Percentiles rank a stretch among this genome's conserved stretches.
phyloP scores from a whole-genome alignment of 1,140 invertebrate species.

The Aphelinus certus region DNA sequence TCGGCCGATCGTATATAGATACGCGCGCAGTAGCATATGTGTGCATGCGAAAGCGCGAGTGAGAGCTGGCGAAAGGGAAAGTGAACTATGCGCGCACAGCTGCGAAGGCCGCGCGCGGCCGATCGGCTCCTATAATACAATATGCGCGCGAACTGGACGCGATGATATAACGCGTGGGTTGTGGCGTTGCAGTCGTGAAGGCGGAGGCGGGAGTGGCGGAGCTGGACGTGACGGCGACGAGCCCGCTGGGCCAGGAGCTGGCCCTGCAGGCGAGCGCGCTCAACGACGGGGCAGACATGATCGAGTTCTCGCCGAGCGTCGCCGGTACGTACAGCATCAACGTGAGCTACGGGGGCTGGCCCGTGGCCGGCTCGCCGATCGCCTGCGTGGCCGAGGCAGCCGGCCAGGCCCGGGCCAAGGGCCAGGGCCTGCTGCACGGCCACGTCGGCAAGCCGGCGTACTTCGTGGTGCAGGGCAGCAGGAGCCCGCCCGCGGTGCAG shows the following conservation, averaged over 20 bases:
- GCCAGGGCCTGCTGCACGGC: conserved; percentile 71
- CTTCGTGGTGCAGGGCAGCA: conserved; percentile 61
- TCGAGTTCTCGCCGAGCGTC: conserved; percentile 87
- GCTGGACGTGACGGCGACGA: conserved; percentile 87
- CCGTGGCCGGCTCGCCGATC: conserved; percentile 64
- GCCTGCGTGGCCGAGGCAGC: conserved; percentile 72
- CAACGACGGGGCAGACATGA: conserved; percentile 77
- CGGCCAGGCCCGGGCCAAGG: conserved; percentile 71
- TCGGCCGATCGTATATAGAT: too few species aligned
- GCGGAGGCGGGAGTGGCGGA: conserved; percentile 90
- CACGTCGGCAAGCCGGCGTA: conserved; percentile 65
- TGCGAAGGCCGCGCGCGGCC: too few species aligned
- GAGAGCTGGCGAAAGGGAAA: too few species aligned
- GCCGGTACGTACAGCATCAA: conserved; percentile 91
- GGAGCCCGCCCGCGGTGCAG: conserved; percentile 62
- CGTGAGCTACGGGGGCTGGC: conserved; percentile 83
- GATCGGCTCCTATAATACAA: too few species aligned
- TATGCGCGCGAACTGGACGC: too few species aligned
- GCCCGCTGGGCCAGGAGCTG: conserved; percentile 87
- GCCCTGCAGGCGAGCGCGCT: conserved; percentile 82
- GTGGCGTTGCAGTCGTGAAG: conserved; percentile 75
- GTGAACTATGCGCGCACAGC: too few species aligned
- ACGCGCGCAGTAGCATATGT: too few species aligned
- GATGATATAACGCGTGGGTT: not conserved
- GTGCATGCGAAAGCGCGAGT: too few species aligned